These are phyloP conservation scores for Diorhabda carinulata DNA, from an alignment of 1,140 invertebrate genomes.

Conservation along the genomic window DNA sequence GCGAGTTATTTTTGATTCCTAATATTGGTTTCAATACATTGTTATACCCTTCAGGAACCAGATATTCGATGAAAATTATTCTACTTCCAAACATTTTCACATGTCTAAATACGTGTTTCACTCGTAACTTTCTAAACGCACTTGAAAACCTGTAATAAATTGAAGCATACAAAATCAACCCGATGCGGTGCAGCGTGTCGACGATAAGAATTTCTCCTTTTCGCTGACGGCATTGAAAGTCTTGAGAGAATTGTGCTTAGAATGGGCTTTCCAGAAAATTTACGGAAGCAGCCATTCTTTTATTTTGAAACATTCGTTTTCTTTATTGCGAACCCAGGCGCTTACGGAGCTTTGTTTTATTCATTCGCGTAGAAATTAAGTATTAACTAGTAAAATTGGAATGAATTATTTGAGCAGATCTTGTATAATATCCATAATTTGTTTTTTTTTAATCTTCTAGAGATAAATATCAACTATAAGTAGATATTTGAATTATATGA, in stretches of 20 bases:
- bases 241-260: constrained; percentile 14
- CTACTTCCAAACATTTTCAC: too few relatives aligned
- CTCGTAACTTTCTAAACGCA: neutral
- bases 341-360: constrained; percentile 14
- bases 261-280: constrained; percentile 23
- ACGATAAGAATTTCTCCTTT: constrained; percentile 12
- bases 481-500: too few relatives aligned
- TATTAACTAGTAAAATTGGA: constrained; percentile 3
- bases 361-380: constrained; percentile 11
- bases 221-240: constrained; percentile 11
- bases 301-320: constrained; percentile 15
- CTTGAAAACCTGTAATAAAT: neutral
- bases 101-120: too few relatives aligned
- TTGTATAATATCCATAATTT: neutral
- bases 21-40: too few relatives aligned
- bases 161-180: neutral
- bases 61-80: too few relatives aligned
- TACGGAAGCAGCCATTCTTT: constrained; percentile 12
- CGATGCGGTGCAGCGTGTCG: neutral
- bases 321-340: constrained; percentile 6
- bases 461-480: too few relatives aligned
- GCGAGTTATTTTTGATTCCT: too few relatives aligned
- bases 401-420: neutral
- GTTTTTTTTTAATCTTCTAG: too few relatives aligned
- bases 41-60: too few relatives aligned